Conservation (phyloP, 2,888 invertebrate genomes). For the Heliconius charithonia region DNA sequence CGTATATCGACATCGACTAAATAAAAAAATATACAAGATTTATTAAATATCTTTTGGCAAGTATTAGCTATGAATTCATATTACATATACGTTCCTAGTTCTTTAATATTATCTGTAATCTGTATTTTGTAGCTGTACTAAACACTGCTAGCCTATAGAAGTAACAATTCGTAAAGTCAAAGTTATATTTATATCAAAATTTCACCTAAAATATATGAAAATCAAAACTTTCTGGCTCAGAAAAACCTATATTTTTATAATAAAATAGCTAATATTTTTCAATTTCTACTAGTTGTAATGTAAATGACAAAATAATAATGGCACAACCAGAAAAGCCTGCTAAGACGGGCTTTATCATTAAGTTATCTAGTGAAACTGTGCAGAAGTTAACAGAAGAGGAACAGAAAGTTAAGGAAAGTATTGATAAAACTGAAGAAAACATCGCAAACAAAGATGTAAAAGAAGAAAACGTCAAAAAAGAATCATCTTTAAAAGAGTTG, state of each 20-base stretch:
- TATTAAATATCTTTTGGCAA: too few species aligned
- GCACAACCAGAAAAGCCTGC: constrained; percentile 62
- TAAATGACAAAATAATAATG: constrained; percentile 54
- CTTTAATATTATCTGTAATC: neutral
- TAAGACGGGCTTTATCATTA: constrained; percentile 77
- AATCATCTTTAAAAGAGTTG: neutral
- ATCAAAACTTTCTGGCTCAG: constrained; percentile 17
- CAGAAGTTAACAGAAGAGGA: constrained; percentile 75
- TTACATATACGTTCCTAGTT: too few species aligned
- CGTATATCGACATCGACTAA: too few species aligned
- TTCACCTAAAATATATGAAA: constrained; percentile 24
- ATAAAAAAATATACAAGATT: too few species aligned
- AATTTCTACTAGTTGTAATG: neutral
- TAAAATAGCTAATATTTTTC: constrained; percentile 25
- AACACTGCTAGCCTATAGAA: too few species aligned
- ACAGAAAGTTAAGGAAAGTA: constrained; percentile 53
- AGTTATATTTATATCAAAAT: neutral
- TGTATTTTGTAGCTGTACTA: neutral
- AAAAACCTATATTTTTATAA: constrained; percentile 26
- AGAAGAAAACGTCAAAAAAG: constrained; percentile 4
- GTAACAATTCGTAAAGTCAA: neutral
- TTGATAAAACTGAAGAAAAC: constrained; percentile 13
- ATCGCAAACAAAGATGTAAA: constrained; percentile 19
- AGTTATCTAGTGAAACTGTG: constrained; percentile 75
- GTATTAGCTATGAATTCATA: too few species aligned